A percentile compares a stretch with the other conserved stretches of the same genome.
Evolutionary conservation across 2,113 vertebrate genomes (phyloP).

Genomic region (Nyctereutes procyonoides): DNA sequence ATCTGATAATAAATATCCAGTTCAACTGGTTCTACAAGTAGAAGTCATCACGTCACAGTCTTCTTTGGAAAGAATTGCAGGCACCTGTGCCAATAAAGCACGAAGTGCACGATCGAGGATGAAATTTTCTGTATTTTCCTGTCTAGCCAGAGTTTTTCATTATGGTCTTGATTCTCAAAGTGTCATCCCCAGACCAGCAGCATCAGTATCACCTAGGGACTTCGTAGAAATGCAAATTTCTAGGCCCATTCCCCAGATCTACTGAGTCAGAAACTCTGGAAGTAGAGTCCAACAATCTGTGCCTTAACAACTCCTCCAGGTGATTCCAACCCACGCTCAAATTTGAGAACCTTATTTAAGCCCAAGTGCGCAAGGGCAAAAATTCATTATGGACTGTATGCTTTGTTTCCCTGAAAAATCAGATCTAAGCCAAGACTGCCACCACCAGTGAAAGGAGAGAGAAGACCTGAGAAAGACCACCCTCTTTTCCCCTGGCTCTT

Average conservation of each 20-base stretch:
- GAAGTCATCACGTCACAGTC: conserved; percentile 45
- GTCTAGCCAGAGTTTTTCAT: not conserved
- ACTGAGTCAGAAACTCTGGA: not conserved
- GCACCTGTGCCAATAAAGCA: not conserved
- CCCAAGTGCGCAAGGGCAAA: not conserved
- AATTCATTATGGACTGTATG: not conserved
- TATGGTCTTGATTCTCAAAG: not conserved
- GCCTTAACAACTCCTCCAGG: not conserved
- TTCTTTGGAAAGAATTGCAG: not conserved
- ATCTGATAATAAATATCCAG: conserved; percentile 52
- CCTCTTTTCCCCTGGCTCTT: not conserved
- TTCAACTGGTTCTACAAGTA: conserved; percentile 37
- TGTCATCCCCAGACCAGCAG: not conserved
- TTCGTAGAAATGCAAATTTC: not conserved
- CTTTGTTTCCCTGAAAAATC: not conserved
- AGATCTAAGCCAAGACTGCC: not conserved
- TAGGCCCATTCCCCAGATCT: not conserved
- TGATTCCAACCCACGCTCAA: not conserved
- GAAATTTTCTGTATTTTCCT: not conserved
- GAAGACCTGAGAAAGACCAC: not conserved
- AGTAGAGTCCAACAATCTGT: not conserved
- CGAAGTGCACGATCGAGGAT: not conserved
- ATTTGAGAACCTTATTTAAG: not conserved
- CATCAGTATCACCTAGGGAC: not conserved
- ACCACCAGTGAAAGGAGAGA: not conserved